Evolutionary conservation across 2,888 invertebrate genomes (phyloP).

Genomic region (Ligdia adustata): DNA sequence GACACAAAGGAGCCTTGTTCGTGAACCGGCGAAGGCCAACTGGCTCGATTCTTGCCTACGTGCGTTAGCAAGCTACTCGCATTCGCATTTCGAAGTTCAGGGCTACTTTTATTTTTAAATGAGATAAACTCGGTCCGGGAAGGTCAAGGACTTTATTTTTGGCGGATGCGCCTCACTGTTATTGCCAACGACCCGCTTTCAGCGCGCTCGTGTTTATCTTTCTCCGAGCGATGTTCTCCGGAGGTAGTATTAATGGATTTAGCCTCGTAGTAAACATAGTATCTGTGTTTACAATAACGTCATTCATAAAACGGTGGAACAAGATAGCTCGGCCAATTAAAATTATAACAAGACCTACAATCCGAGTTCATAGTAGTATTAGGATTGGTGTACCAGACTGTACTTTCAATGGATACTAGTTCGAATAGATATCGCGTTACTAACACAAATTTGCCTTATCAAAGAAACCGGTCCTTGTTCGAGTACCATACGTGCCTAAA

Average conservation of each 20-base stretch:
- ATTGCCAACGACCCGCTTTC: constrained; percentile 68
- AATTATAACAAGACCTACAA: constrained; percentile 14
- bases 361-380: not conserved
- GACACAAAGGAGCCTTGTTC: constrained; percentile 78
- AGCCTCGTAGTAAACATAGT: constrained; percentile 54
- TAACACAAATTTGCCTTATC: constrained; percentile 13
- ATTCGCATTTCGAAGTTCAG: constrained; percentile 71
- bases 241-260: constrained; percentile 49
- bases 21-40: constrained; percentile 79
- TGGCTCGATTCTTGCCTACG: constrained; percentile 65
- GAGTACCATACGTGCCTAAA: constrained; percentile 44
- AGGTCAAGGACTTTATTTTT: constrained; percentile 81
- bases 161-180: constrained; percentile 62
- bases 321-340: constrained; percentile 14
- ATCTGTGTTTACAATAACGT: constrained; percentile 38
- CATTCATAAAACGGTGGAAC: constrained; percentile 37
- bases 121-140: constrained; percentile 66
- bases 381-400: not conserved
- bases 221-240: constrained; percentile 42
- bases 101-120: constrained; percentile 77
- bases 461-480: constrained; percentile 35
- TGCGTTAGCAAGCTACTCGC: constrained; percentile 62
- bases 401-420: constrained; percentile 3
- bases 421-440: constrained; percentile 6
- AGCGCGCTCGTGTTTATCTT: constrained; percentile 52